Evolutionary conservation across 2,113 vertebrate genomes (phyloP).

Genomic region (Mola mola): DNA sequence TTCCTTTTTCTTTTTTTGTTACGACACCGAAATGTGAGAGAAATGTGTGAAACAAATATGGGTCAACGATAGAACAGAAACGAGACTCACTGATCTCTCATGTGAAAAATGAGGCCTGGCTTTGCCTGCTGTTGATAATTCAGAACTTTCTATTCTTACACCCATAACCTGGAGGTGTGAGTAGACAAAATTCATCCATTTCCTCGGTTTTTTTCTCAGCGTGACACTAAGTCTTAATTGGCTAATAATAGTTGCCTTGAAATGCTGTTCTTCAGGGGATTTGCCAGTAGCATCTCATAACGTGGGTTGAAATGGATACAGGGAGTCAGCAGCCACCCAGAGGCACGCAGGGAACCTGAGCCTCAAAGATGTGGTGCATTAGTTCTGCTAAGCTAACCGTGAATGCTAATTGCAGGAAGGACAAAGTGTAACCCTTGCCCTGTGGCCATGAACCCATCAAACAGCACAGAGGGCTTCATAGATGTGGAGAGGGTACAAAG

Average conservation of each 20-base stretch:
- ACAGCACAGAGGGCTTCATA: conserved; percentile 76
- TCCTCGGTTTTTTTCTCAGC: no score
- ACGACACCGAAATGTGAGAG: neutral
- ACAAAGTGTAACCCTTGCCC: conserved; percentile 79
- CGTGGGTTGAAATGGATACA: conserved; percentile 77
- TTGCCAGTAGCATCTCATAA: conserved; percentile 57
- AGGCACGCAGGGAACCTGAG: conserved; percentile 85
- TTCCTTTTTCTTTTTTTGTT: neutral
- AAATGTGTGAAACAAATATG: neutral
- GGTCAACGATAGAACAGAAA: conserved; percentile 1
- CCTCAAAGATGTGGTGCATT: conserved; percentile 89
- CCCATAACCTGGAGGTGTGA: no score
- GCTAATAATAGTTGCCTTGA: conserved; percentile 34
- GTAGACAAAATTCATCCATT: no score
- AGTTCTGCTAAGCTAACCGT: conserved; percentile 95
- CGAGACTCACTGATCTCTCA: conserved; percentile 32
- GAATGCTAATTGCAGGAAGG: conserved; percentile 94
- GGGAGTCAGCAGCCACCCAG: conserved; percentile 68
- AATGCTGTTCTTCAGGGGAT: conserved; percentile 53
- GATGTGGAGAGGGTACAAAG: conserved; percentile 73
- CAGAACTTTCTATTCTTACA: no score
- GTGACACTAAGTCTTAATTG: conserved; percentile 36
- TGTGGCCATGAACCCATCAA: conserved; percentile 81
- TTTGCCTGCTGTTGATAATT: neutral
- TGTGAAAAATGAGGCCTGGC: neutral